A percentile compares a stretch with the other conserved stretches of the same genome.
These are phyloP conservation scores for Conistra vaccinii DNA, from an alignment of 2,888 invertebrate species.

Conservation along the genomic window DNA sequence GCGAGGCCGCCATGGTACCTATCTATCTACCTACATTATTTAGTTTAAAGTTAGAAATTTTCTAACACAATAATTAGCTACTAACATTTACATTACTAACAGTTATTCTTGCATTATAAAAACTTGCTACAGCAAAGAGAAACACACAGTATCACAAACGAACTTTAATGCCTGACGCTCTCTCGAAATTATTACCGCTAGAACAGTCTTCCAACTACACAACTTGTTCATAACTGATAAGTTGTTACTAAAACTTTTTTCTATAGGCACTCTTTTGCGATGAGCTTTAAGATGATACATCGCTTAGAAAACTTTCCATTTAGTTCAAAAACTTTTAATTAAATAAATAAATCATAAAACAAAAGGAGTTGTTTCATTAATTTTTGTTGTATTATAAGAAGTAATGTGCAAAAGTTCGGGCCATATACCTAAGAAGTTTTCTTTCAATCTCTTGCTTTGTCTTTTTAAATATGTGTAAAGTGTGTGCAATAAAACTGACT, in stretches of 20 bases:
- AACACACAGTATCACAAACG: neutral
- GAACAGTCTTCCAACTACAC: neutral
- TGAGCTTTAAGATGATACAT: slow-evolving; percentile 8
- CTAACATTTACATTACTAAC: neutral
- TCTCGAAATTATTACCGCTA: neutral
- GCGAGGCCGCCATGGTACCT: no score
- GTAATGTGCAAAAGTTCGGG: neutral
- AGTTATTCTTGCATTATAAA: neutral
- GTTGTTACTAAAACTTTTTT: neutral
- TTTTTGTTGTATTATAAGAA: neutral
- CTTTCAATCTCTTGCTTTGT: no score
- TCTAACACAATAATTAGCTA: neutral
- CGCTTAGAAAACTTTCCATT: slow-evolving; percentile 2
- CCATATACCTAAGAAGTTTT: neutral
- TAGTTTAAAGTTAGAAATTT: neutral
- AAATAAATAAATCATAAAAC: slow-evolving; percentile 21
- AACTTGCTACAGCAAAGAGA: neutral
- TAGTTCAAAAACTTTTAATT: slow-evolving; percentile 15
- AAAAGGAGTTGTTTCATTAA: neutral
- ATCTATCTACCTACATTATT: no score
- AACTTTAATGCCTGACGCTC: neutral
- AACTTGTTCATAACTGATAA: neutral
- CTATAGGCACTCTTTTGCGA: neutral
- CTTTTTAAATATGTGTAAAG: neutral
- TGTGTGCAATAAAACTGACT: slow-evolving; percentile 15